Evolutionary conservation across 2,113 vertebrate genomes (phyloP), one percentile per base, ranked within the genome.

Genomic region (Balaeniceps rex): DNA sequence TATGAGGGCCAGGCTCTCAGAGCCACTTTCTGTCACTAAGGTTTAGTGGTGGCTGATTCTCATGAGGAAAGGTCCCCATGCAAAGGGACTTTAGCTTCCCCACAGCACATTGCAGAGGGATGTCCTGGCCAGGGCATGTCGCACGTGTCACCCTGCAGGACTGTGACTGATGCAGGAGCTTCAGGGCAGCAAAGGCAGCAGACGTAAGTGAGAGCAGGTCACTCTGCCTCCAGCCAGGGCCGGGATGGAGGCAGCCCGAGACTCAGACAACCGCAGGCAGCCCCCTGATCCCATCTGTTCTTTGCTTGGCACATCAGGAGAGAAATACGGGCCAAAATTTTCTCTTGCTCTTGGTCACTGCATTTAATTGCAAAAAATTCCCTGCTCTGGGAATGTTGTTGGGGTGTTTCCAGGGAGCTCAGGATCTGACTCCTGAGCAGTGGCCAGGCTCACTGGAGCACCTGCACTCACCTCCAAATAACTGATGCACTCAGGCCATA

Each of bases 101-200:
- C 28, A 25, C 2, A 47, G 65, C 52, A 63, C 19, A 14, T 0
- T 18, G 16, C 0, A 0, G 60, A 78, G 4, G 8, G 46, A 40
- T 2, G 7, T 14, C 38, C 36, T 6, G 1, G 66, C 16, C 1
- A 0, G 29, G 18, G 19, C 64, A 68, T 0, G 1, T 14, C 7
- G 2, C 29, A 25, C 2, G 1, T 9, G 44, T 19, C 47, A 55
- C 46, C 64, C 42, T 6, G 52, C 33, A 42, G 72, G 38, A 68
- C 4, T 38, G 38, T 4, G 24, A 60, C 40, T 6, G 64, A 71
- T n/a, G 38, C 2, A 2, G 78, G 13, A 68, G 40, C 40, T 69
- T 13, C 54, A 28, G 38, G 17, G 16, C 54, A 83, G 28, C 34
- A 72, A 76, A 76, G 36, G 24, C 44, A 89, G 51, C 66, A 86